A percentile compares a stretch with the other conserved stretches of the same genome.
Conservation (phyloP, 2,888 invertebrate species). For the Polyommatus icarus region DNA sequence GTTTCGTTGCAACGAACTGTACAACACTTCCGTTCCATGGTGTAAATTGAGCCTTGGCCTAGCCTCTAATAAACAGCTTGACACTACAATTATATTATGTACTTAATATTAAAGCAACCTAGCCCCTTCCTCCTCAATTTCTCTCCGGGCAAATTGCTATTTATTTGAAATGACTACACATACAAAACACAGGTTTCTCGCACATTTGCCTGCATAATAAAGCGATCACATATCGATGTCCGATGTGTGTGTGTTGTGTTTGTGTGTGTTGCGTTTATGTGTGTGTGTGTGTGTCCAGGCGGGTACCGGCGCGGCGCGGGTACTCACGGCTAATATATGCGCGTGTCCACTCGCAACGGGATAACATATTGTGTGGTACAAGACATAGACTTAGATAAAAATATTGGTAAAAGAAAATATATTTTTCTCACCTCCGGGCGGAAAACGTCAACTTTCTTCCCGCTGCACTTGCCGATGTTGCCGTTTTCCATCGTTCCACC, state of each 20-base stretch:
- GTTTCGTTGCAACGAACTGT: no score
- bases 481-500: no score
- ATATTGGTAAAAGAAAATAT: not conserved
- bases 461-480: no score
- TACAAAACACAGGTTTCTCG: conserved; percentile 9
- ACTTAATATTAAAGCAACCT: not conserved
- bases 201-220: conserved; percentile 13
- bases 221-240: conserved; percentile 21
- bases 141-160: not conserved
- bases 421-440: not conserved
- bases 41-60: no score
- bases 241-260: not conserved
- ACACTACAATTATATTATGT: not conserved
- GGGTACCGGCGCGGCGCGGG: not conserved
- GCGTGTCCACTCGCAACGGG: conserved; percentile 23
- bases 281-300: conserved; percentile 3
- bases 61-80: not conserved
- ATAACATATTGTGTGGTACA: conserved; percentile 1
- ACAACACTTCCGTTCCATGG: no score
- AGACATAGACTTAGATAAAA: not conserved
- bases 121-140: not conserved
- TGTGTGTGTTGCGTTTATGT: not conserved
- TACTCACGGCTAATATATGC: conserved; percentile 24
- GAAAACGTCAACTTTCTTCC: no score
- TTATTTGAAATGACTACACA: not conserved